phyloP scores from a whole-genome alignment of 2,888 invertebrate genomes.

The Netelia virgata region DNA sequence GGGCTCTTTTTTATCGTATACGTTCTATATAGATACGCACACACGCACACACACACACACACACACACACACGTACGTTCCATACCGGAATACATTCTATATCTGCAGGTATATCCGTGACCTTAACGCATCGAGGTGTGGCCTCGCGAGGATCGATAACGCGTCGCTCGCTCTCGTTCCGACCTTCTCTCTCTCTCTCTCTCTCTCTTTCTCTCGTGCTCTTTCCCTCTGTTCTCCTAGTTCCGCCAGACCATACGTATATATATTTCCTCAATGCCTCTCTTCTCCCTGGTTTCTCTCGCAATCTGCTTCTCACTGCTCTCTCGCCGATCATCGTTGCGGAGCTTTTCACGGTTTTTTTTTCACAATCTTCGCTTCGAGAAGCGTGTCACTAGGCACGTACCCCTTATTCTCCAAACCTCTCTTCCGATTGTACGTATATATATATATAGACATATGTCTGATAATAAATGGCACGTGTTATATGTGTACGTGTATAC shows the following conservation, averaged over 20 bases:
- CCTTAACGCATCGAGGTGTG: conserved; percentile 76
- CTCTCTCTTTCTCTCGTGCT: conserved; percentile 15
- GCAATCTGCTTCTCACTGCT: background rate
- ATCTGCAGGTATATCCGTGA: conserved; percentile 59
- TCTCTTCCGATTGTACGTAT: background rate
- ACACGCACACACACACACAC: background rate
- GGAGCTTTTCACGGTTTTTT: conserved; percentile 4
- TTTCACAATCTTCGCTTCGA: conserved; percentile 1
- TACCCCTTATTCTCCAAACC: background rate
- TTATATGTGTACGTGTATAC: background rate
- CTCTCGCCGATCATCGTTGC: conserved; percentile 13
- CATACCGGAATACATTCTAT: conserved; percentile 1
- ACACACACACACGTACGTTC: background rate
- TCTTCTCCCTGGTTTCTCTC: background rate
- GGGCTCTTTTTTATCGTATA: conserved; percentile 7
- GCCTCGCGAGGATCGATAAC: conserved; percentile 78
- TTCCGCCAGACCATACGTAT: background rate
- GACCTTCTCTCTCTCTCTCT: conserved; percentile 38
- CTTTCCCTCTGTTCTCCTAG: conserved; percentile 1
- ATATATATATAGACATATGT: too few relatives aligned
- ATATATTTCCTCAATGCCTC: background rate
- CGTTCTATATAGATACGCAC: background rate
- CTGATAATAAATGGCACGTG: too few relatives aligned
- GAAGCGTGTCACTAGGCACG: background rate
- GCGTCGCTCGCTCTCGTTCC: conserved; percentile 68